phyloP scores from a whole-genome alignment of 2,797 vertebrate genomes.

The Etheostoma perlongum region DNA sequence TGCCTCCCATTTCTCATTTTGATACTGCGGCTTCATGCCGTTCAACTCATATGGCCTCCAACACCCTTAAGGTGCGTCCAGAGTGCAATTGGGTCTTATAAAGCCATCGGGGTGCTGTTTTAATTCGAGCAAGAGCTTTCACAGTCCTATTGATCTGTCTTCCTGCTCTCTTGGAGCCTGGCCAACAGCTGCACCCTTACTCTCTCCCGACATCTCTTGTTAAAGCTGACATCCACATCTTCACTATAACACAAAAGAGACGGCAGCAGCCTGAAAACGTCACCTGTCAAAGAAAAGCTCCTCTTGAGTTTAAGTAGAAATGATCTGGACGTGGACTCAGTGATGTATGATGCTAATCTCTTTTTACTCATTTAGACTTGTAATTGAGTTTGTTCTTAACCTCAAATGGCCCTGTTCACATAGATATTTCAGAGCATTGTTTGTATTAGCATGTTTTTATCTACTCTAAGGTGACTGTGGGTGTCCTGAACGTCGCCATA shows the following conservation, averaged over 20 bases:
- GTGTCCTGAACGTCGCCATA: no score
- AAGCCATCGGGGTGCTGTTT: constrained; percentile 79
- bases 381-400: background rate
- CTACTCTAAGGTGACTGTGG: no score
- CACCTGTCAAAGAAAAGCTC: constrained; percentile 40
- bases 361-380: constrained; percentile 10
- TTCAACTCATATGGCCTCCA: constrained; percentile 59
- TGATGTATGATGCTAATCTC: background rate
- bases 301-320: constrained; percentile 27
- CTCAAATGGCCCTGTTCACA: background rate
- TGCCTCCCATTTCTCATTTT: constrained; percentile 73
- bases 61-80: constrained; percentile 67
- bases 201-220: constrained; percentile 51
- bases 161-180: constrained; percentile 55
- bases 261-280: constrained; percentile 24
- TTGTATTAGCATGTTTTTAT: no score
- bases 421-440: background rate
- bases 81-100: constrained; percentile 78
- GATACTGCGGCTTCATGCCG: constrained; percentile 62
- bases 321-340: background rate
- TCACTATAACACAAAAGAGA: constrained; percentile 43
- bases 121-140: constrained; percentile 82
- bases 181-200: constrained; percentile 50
- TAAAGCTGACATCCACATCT: constrained; percentile 70
- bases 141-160: constrained; percentile 75